Conservation (phyloP, 2,888 invertebrate genomes). For the Chromoteleia sp. region DNA sequence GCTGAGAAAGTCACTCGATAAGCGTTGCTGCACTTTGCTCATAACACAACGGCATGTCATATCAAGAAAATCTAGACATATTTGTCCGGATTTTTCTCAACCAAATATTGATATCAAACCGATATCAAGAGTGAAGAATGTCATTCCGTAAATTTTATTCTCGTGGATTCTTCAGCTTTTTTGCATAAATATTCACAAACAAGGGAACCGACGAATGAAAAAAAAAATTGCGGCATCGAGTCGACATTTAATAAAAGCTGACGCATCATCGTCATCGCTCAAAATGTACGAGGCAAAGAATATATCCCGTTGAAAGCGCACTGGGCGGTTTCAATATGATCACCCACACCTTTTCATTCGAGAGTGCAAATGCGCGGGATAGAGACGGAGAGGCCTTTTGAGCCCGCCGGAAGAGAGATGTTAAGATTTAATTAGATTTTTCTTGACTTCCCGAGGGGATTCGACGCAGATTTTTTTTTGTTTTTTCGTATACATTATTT, state of each 20-base stretch:
- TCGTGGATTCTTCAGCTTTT: too few relatives aligned
- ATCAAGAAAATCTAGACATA: too few relatives aligned
- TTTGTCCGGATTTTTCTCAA: too few relatives aligned
- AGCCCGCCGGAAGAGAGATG: slow-evolving; percentile 11
- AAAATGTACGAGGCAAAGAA: slow-evolving; percentile 6
- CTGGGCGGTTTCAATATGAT: slow-evolving; percentile 19
- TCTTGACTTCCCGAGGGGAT: slow-evolving; percentile 1
- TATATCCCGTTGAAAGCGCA: slow-evolving; percentile 23
- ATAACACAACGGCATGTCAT: too few relatives aligned
- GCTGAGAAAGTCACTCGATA: too few relatives aligned
- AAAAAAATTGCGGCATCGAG: not conserved
- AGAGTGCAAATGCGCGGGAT: slow-evolving; percentile 15
- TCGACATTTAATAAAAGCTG: slow-evolving; percentile 25
- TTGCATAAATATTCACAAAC: slow-evolving; percentile 16
- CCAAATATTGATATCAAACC: too few relatives aligned
- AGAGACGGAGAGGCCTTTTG: not conserved
- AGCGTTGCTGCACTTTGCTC: too few relatives aligned
- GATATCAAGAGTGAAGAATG: too few relatives aligned
- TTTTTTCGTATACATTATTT: slow-evolving; percentile 5
- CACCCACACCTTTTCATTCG: slow-evolving; percentile 25
- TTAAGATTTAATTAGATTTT: slow-evolving; percentile 35
- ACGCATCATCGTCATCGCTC: slow-evolving; percentile 32
- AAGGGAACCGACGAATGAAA: not conserved
- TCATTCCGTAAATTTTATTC: too few relatives aligned
- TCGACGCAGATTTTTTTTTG: not conserved